Conservation (phyloP, 2,797 vertebrate species). For the Okamejei kenojei region DNA sequence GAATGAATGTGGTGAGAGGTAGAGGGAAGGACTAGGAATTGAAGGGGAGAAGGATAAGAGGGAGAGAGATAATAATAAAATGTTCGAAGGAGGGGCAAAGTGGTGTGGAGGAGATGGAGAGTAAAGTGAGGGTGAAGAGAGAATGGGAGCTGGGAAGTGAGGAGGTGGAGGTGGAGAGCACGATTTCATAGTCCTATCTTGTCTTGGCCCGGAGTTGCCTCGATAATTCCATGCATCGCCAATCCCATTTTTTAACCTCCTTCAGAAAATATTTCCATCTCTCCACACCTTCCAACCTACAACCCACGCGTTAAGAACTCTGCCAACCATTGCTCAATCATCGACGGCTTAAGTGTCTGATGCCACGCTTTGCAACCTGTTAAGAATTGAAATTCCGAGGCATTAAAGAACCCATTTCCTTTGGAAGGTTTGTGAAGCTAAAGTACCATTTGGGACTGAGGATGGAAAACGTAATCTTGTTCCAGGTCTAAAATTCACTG, state of each 20-base stretch:
- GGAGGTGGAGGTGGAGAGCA: no score
- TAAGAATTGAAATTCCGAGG: background rate
- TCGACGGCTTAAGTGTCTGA: background rate
- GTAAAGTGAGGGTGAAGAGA: no score
- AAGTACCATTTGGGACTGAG: constrained; percentile 1
- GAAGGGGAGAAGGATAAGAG: constrained; percentile 48
- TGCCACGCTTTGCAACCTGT: background rate
- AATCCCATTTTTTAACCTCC: background rate
- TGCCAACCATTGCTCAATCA: background rate
- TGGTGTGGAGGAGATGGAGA: no score
- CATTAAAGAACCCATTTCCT: background rate
- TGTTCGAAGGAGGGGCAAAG: no score
- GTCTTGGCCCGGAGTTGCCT: background rate
- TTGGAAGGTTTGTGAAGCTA: background rate
- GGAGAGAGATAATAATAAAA: constrained; percentile 39
- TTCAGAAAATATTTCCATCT: background rate
- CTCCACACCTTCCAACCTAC: background rate
- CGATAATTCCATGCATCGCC: background rate
- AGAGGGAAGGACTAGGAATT: constrained; percentile 44
- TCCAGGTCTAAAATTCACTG: no score
- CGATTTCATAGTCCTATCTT: background rate
- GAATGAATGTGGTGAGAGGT: no score
- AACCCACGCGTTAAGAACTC: background rate
- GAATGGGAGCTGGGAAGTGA: no score
- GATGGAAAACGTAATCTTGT: no score